Percentiles rank a stretch among this genome's conserved stretches.
Evolutionary conservation across 2,888 invertebrate genomes (phyloP).

Genomic region (Cataglyphis rosenhaueri): DNA sequence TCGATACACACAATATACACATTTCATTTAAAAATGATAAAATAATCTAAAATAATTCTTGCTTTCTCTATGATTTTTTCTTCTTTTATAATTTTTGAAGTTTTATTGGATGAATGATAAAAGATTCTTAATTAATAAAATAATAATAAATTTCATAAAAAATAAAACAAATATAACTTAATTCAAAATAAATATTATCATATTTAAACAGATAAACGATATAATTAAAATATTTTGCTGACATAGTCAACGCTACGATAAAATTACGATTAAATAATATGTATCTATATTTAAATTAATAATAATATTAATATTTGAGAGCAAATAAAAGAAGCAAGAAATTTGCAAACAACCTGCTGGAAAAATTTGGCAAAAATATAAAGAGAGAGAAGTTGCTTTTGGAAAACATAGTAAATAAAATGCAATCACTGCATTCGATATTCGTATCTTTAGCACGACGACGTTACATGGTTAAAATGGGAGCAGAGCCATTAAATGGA

Average conservation of each 20-base stretch:
- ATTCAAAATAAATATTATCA: slow-evolving; percentile 1
- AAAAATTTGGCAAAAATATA: not conserved
- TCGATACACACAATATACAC: not conserved
- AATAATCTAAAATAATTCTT: slow-evolving; percentile 4
- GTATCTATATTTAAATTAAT: not conserved
- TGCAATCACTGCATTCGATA: slow-evolving; percentile 31
- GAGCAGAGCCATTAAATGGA: slow-evolving; percentile 55
- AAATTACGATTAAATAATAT: slow-evolving; percentile 8
- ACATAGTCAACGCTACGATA: not conserved
- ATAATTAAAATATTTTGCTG: not conserved
- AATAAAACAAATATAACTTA: not conserved
- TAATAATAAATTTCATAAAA: not conserved
- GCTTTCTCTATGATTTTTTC: not conserved
- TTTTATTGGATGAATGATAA: not conserved
- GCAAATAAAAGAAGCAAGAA: not conserved
- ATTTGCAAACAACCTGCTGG: not conserved
- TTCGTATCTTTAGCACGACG: slow-evolving; percentile 36
- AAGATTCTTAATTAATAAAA: not conserved
- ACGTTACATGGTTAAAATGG: slow-evolving; percentile 50
- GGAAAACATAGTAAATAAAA: not conserved
- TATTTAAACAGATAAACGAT: not conserved
- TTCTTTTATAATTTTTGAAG: not conserved
- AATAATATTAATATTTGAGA: not conserved
- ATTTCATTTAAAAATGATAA: not conserved
- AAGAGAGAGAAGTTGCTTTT: not conserved